A percentile compares a stretch with the other conserved stretches of the same genome.
phyloP scores from a whole-genome alignment of 2,888 invertebrate genomes.

The Caenorhabditis afra region DNA sequence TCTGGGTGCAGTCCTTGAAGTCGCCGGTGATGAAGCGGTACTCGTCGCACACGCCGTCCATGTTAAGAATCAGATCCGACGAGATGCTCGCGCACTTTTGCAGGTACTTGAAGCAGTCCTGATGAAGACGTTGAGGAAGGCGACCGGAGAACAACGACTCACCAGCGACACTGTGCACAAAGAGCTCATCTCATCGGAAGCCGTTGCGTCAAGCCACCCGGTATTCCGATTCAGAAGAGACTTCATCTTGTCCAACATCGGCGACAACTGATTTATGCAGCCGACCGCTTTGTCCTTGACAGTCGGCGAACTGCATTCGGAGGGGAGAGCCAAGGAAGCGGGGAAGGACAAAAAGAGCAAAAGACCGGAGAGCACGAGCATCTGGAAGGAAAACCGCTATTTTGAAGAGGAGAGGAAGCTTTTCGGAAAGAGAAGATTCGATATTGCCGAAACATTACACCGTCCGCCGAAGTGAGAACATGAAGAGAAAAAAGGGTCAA shows the following conservation, averaged over 20 bases:
- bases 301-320: background rate
- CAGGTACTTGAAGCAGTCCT: constrained; percentile 36
- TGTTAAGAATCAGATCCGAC: constrained; percentile 7
- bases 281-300: background rate
- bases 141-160: no score
- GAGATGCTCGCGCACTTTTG: constrained; percentile 38
- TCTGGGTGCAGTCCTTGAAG: constrained; percentile 14
- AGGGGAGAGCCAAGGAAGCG: background rate
- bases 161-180: constrained; percentile 15
- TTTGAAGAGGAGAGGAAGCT: no score
- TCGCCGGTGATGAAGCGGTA: constrained; percentile 22
- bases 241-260: constrained; percentile 24
- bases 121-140: no score
- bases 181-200: constrained; percentile 13
- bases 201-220: background rate
- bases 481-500: no score
- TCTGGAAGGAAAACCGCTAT: background rate
- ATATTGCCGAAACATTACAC: no score
- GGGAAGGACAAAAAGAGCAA: background rate
- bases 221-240: background rate
- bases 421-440: no score
- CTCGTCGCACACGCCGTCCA: constrained; percentile 33
- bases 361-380: background rate
- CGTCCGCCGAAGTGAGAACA: no score
- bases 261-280: constrained; percentile 13